Base-by-base conservation (phyloP, 2,113 vertebrate species). In the Pleuronectes platessa region DNA sequence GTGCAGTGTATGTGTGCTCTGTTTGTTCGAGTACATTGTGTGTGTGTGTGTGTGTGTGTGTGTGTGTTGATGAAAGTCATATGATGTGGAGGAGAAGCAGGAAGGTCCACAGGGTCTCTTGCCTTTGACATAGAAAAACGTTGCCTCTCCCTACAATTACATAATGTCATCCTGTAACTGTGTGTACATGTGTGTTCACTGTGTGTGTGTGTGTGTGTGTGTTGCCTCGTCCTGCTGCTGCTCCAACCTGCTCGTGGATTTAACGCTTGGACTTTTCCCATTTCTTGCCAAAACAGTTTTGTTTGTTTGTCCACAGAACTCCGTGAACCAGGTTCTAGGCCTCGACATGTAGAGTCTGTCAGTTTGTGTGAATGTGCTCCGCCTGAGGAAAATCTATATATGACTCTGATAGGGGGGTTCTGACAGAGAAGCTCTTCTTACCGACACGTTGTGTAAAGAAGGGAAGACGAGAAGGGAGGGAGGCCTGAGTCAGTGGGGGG, bases 61-160 rank as follows among this genome's bases (percentile, higher is more conserved):
- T 35, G 79, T 54, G 49, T 40, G 12, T 58, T 71, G 74, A 61
- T 78, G 66, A 74, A 23, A 51, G 71, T 86, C 88, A 81, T 77
- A 73, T 86, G 81, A 86, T 81, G 74, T 42, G 7, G 51, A 78
- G 67, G 51, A 63, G 58, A 76, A 54, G 49, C 74, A 71, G 23
- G 49, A 68, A 53, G 54, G 35, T 78, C 68, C 67, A 55, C 71
- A 14, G 49, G 74, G 55, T 23, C 59, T 64, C 55, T 31, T 24
- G 45, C 61, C 55, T 53, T 72, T 67, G n/a, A 74, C 20, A 59
- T 71, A 84, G 56, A 66, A 64, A 76, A 87, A 24, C 67, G 67
- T 35, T n/a, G 31, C 47, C 21, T 56, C 51, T n/a, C 23, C 53
- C 21, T 53, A 20, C 21, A 23, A 42, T 90, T 86, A 84, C 62